Percentiles rank a stretch among this genome's conserved stretches.
phyloP scores from a whole-genome alignment of 2,113 vertebrate species.

The Paratilapia polleni region DNA sequence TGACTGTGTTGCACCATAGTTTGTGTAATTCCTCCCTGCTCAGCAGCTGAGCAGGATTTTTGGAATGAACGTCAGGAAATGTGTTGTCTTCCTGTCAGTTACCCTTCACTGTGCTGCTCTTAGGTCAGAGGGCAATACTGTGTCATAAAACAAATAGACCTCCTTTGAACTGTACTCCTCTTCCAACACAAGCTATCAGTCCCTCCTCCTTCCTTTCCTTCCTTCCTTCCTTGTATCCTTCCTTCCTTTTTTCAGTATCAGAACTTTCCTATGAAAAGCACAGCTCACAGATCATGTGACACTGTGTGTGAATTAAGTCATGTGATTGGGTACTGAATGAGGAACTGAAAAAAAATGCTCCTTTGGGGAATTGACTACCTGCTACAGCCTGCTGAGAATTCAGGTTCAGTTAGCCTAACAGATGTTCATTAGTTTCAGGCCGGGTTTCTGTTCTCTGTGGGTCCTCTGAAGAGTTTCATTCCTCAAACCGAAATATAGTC shows the following conservation, averaged over 20 bases:
- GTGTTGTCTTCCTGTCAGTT: constrained; percentile 25
- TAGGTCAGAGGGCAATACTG: constrained; percentile 9
- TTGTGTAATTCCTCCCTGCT: neutral
- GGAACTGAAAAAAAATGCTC: constrained; percentile 39
- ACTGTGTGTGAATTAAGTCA: neutral
- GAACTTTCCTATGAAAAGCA: constrained; percentile 1
- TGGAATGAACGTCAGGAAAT: constrained; percentile 41
- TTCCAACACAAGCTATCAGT: neutral
- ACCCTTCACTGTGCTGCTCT: neutral
- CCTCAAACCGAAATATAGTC: neutral
- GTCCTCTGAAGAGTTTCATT: constrained; percentile 21
- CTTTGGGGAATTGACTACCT: neutral
- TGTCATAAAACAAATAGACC: constrained; percentile 36
- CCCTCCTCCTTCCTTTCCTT: constrained; percentile 8
- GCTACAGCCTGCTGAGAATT: neutral
- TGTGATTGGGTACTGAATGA: constrained; percentile 25
- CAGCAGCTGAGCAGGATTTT: neutral
- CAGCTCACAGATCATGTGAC: constrained; percentile 15
- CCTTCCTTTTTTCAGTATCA: neutral
- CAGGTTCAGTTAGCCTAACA: neutral
- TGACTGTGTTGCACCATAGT: neutral
- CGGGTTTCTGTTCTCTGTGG: neutral
- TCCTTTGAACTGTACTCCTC: constrained; percentile 9
- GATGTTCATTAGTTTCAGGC: constrained; percentile 6
- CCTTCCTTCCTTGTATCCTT: neutral